phyloP scores from a whole-genome alignment of 2,888 invertebrate species.

The Noctua janthe region DNA sequence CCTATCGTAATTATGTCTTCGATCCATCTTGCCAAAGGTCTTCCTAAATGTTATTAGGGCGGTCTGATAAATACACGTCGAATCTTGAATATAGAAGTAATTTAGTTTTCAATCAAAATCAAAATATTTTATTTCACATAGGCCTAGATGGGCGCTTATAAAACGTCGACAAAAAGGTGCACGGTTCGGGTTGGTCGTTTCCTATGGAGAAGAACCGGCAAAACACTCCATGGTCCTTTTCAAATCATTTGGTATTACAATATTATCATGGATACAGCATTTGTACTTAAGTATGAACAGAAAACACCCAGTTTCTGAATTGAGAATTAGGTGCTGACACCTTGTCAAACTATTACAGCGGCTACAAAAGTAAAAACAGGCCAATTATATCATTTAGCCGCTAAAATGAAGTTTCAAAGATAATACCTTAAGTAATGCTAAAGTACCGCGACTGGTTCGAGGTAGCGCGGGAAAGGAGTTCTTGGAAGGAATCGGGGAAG shows the following conservation, averaged over 20 bases:
- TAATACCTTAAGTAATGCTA: neutral
- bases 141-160: too few species aligned
- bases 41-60: neutral
- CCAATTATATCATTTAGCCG: neutral
- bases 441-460: neutral
- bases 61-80: neutral
- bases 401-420: neutral
- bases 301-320: neutral
- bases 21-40: neutral
- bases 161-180: too few species aligned
- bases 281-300: too few species aligned
- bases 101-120: neutral
- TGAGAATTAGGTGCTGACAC: neutral
- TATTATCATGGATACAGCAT: too few species aligned
- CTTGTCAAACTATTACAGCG: neutral
- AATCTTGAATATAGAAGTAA: neutral
- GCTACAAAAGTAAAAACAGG: neutral
- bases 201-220: too few species aligned
- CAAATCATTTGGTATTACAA: too few species aligned
- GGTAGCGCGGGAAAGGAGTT: neutral
- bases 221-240: too few species aligned
- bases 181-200: too few species aligned
- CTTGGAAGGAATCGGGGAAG: too few species aligned
- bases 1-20: neutral
- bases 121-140: too few species aligned